Evolutionary conservation across 1,140 invertebrate species (phyloP).

Genomic region (Reticulitermes speratus): DNA sequence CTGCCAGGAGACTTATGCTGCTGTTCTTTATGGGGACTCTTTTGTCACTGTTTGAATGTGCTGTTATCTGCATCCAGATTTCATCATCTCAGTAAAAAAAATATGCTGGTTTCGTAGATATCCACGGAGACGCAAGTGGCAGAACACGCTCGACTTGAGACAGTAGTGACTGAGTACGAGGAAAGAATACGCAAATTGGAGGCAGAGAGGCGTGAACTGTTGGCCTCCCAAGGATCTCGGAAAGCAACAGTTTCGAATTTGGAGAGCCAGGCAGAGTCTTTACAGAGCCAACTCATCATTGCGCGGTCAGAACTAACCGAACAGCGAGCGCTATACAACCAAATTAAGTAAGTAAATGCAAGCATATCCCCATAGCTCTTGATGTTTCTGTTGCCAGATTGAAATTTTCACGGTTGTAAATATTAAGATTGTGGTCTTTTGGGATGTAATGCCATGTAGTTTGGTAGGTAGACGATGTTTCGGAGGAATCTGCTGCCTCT

Average conservation of each 20-base stretch:
- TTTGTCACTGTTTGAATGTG: too few species aligned
- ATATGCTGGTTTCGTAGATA: conserved; percentile 42
- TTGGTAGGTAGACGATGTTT: too few species aligned
- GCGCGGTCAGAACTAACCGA: conserved; percentile 24
- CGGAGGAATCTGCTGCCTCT: too few species aligned
- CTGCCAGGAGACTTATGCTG: too few species aligned
- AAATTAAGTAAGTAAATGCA: conserved; percentile 27
- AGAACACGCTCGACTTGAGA: conserved; percentile 47
- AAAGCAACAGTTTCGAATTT: conserved; percentile 45
- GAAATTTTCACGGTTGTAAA: background rate
- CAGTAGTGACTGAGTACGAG: conserved; percentile 45
- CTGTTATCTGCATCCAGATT: too few species aligned
- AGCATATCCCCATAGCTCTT: background rate
- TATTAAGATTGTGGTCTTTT: too few species aligned
- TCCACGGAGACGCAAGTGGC: conserved; percentile 53
- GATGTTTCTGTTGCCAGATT: background rate
- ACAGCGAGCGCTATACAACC: conserved; percentile 25
- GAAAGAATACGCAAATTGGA: conserved; percentile 45
- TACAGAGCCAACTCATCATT: conserved; percentile 28
- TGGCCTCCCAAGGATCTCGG: conserved; percentile 45
- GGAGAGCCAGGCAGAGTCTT: conserved; percentile 46
- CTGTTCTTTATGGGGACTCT: too few species aligned
- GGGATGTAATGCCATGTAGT: too few species aligned
- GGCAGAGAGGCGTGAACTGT: conserved; percentile 47
- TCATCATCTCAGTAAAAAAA: too few species aligned